Conservation (phyloP, 1,140 invertebrate genomes). For the Trichomalopsis sarcophagae region DNA sequence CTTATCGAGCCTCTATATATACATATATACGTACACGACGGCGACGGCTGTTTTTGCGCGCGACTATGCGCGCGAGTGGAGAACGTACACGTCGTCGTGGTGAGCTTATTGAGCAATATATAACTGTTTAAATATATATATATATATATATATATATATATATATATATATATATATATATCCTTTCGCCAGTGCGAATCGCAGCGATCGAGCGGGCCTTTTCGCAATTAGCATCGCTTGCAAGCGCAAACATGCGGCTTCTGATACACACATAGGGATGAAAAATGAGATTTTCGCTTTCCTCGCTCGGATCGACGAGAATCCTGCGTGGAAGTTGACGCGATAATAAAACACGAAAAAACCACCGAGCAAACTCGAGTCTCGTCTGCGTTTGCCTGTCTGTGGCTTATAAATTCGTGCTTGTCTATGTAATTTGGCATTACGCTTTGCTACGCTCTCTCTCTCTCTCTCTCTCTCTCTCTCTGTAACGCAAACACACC, state of each 20-base stretch:
- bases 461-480: too few relatives aligned
- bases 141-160: too few relatives aligned
- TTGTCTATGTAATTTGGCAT: conserved; percentile 17
- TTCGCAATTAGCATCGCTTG: neutral
- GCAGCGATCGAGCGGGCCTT: too few relatives aligned
- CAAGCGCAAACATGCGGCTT: neutral
- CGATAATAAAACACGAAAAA: neutral
- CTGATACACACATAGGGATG: neutral
- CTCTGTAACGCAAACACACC: neutral
- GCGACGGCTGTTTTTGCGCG: neutral
- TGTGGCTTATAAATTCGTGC: conserved; percentile 26
- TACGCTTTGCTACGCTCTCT: neutral
- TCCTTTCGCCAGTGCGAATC: too few relatives aligned
- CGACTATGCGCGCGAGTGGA: neutral
- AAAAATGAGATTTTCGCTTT: neutral
- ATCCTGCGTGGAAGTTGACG: too few relatives aligned
- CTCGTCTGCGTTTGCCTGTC: conserved; percentile 20
- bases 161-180: too few relatives aligned
- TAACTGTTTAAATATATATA: too few relatives aligned
- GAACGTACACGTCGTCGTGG: neutral
- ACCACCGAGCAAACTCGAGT: neutral
- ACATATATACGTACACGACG: neutral
- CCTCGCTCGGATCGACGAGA: too few relatives aligned
- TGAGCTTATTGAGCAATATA: too few relatives aligned
- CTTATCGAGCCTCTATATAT: neutral